Conservation (phyloP, 2,888 invertebrate genomes). For the Carpatolechia fugitivella region DNA sequence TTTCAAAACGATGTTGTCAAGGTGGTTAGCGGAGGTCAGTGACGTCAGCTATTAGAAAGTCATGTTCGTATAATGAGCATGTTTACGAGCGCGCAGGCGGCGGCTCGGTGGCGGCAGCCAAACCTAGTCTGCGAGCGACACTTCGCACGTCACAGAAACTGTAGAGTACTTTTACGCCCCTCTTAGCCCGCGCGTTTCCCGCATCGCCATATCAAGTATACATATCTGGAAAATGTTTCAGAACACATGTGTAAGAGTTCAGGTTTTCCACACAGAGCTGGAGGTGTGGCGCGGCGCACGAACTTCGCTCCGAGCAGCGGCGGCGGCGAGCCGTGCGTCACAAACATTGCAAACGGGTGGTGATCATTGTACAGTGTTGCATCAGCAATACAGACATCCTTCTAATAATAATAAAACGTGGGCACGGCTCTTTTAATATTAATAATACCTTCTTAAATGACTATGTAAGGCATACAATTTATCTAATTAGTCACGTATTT, state of each 20-base stretch:
- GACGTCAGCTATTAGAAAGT: constrained; percentile 57
- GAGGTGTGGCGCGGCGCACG: constrained; percentile 49
- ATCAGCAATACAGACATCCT: constrained; percentile 34
- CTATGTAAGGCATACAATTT: neutral
- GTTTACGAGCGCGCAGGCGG: neutral
- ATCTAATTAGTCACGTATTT: neutral
- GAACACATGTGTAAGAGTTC: neutral
- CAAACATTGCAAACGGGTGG: too few species aligned
- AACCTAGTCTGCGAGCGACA: neutral
- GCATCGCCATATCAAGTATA: neutral
- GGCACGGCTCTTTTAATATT: neutral
- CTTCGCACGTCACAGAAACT: neutral
- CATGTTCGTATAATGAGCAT: constrained; percentile 2
- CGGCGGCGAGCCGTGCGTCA: too few species aligned
- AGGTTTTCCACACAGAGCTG: neutral
- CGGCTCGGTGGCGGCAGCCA: neutral
- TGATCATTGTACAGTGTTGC: constrained; percentile 40
- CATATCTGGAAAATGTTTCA: neutral
- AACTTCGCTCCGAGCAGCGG: constrained; percentile 33
- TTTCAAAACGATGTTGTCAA: neutral
- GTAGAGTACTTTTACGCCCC: neutral
- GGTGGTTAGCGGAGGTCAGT: constrained; percentile 40
- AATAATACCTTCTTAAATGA: neutral
- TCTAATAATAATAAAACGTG: neutral
- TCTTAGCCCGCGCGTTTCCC: neutral